Evolutionary conservation across 2,888 invertebrate species (phyloP), one percentile per base, ranked within the genome.

Genomic region (Gnatocerus cornutus): DNA sequence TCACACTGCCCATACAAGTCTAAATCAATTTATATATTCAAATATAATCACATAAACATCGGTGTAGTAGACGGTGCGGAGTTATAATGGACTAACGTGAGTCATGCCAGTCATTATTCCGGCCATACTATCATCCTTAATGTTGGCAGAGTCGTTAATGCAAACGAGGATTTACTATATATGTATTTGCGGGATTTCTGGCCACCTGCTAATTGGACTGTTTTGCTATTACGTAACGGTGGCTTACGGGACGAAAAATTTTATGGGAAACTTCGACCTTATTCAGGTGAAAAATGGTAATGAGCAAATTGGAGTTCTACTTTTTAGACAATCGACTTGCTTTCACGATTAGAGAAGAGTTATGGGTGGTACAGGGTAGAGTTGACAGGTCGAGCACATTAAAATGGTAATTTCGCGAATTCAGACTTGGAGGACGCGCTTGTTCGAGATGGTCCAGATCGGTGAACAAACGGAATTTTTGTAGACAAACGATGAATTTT

Each of bases 1-100:
- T 78, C 77, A 76, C 75, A 77, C 73, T 74, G 73, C 73, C 76
- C 76, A 74, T 77, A 76, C 78, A 77, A 73, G 77, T 73, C 74
- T 76, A 76, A 80, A 80, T 80, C 79, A 78, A 80, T 79, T 80
- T 81, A 80, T 80, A 70, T 79, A 81, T 81, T 80, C 76, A 79
- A 80, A 80, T 81, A 73, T 78, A 80, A 79, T 78, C 79, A 76
- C 77, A 79, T 79, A 79, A 80, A 78, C 79, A 69, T 61, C 68
- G 55, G 68, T 68, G 63, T 65, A 71, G 71, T 69, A 65, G 64
- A 69, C 65, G 59, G 59, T 59, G 59, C 30, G 45, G 59, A 69
- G 53, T 66, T 69, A 67, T 70, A 66, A 69, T 66, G 53, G 69
- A 69, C 29, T 63, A 56, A 70, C 67, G 71, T 71, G 71, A 71